A percentile compares a stretch with the other conserved stretches of the same genome.
Evolutionary conservation across 2,797 vertebrate species (phyloP).

Genomic region (Etheostoma perlongum): DNA sequence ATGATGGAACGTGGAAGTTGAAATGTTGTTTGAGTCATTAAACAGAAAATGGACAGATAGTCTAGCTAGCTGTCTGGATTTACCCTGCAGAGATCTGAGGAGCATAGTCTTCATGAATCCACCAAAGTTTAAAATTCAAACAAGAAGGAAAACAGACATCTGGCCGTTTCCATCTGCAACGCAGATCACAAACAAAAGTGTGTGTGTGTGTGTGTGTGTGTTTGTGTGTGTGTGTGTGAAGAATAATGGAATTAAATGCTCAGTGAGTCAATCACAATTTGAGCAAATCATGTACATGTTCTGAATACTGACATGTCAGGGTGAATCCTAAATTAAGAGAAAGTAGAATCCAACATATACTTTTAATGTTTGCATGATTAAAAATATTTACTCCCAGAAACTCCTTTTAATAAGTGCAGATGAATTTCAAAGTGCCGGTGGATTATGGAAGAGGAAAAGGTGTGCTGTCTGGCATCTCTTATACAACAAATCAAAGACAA

Average conservation of each 20-base stretch:
- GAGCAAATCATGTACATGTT: neutral
- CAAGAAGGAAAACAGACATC: too few species aligned
- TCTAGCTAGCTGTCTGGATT: too few species aligned
- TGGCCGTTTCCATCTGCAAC: too few species aligned
- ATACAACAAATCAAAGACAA: conserved; percentile 39
- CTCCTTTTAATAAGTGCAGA: neutral
- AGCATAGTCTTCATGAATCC: too few species aligned
- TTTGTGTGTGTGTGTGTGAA: too few species aligned
- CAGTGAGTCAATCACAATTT: neutral
- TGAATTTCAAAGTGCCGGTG: conserved; percentile 27
- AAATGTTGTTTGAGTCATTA: too few species aligned
- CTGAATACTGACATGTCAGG: neutral
- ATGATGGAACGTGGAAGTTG: too few species aligned
- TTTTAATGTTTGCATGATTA: neutral
- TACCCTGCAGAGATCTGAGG: too few species aligned
- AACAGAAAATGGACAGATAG: too few species aligned
- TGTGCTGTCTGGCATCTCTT: conserved; percentile 25
- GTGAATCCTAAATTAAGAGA: neutral
- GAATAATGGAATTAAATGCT: neutral
- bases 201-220: too few species aligned
- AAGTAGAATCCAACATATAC: neutral
- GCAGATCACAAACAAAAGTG: neutral
- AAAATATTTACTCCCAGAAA: conserved; percentile 3
- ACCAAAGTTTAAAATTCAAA: too few species aligned
- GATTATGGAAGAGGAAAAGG: conserved; percentile 20